phyloP scores from a whole-genome alignment of 2,113 vertebrate species.

The zebrafish (Danio rerio) region DNA sequence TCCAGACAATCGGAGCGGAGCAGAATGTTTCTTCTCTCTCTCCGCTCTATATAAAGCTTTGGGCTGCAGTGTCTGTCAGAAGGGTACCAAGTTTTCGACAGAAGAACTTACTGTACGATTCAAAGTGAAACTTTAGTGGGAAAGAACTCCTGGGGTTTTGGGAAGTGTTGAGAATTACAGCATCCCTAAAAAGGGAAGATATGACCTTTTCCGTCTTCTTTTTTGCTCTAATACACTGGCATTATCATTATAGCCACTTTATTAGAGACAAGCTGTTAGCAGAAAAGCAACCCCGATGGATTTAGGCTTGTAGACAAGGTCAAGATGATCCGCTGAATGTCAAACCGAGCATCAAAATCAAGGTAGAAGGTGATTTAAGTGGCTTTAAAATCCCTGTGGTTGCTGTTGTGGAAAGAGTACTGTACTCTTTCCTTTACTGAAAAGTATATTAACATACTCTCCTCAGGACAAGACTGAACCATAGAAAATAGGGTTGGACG shows the following conservation, averaged over 20 bases:
- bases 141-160: slow-evolving; percentile 7
- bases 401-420: too few species aligned
- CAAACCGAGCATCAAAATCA: too few species aligned
- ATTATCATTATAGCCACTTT: background rate
- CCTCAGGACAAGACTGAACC: too few species aligned
- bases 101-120: slow-evolving; percentile 39
- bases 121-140: slow-evolving; percentile 38
- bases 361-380: too few species aligned
- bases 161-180: background rate
- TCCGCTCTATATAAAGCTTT: slow-evolving; percentile 40
- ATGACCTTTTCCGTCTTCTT: background rate
- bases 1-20: slow-evolving; percentile 24
- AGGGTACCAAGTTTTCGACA: background rate
- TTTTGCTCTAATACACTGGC: background rate
- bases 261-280: too few species aligned
- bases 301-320: too few species aligned
- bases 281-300: too few species aligned
- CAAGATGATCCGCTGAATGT: too few species aligned
- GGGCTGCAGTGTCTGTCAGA: slow-evolving; percentile 25
- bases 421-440: too few species aligned
- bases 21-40: slow-evolving; percentile 29
- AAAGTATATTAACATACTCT: too few species aligned
- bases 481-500: too few species aligned
- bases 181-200: background rate
- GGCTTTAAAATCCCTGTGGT: too few species aligned